Percentiles rank a stretch among this genome's conserved stretches.
Evolutionary conservation across 1,140 invertebrate species (phyloP).

Genomic region (Diprion similis): DNA sequence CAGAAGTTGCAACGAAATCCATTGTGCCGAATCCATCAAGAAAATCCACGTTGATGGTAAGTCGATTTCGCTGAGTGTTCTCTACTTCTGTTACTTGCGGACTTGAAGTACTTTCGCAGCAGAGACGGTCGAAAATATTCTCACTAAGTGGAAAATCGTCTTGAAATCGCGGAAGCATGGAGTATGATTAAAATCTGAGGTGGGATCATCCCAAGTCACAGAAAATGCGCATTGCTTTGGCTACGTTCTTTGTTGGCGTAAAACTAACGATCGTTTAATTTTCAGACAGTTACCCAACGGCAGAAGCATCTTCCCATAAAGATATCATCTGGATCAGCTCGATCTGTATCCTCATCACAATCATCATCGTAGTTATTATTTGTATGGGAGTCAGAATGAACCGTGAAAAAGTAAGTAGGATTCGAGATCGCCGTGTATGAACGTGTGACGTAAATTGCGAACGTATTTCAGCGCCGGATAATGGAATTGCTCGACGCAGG

Average conservation of each 20-base stretch:
- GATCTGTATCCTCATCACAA: conserved; percentile 44
- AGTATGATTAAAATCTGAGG: conserved; percentile 57
- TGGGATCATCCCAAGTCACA: conserved; percentile 36
- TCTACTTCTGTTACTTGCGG: conserved; percentile 23
- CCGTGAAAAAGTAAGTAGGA: conserved; percentile 64
- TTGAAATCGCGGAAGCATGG: conserved; percentile 41
- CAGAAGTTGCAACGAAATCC: conserved; percentile 39
- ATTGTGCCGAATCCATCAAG: conserved; percentile 34
- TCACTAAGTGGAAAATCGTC: conserved; percentile 50
- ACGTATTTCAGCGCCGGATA: conserved; percentile 53
- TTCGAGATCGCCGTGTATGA: too few relatives aligned
- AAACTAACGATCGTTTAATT: conserved; percentile 39
- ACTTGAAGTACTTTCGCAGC: conserved; percentile 50
- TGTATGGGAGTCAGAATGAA: conserved; percentile 59
- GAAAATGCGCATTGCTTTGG: not conserved
- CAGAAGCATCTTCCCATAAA: not conserved
- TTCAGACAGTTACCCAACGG: conserved; percentile 23
- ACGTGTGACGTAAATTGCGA: not conserved
- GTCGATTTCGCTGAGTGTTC: conserved; percentile 34
- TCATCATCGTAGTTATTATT: conserved; percentile 62
- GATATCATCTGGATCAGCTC: not conserved
- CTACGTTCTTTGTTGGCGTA: not conserved
- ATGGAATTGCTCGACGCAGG: conserved; percentile 66
- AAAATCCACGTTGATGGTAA: conserved; percentile 47
- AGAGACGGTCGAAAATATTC: conserved; percentile 53